phyloP scores from a whole-genome alignment of 1,140 invertebrate genomes.

The Pantala flavescens region DNA sequence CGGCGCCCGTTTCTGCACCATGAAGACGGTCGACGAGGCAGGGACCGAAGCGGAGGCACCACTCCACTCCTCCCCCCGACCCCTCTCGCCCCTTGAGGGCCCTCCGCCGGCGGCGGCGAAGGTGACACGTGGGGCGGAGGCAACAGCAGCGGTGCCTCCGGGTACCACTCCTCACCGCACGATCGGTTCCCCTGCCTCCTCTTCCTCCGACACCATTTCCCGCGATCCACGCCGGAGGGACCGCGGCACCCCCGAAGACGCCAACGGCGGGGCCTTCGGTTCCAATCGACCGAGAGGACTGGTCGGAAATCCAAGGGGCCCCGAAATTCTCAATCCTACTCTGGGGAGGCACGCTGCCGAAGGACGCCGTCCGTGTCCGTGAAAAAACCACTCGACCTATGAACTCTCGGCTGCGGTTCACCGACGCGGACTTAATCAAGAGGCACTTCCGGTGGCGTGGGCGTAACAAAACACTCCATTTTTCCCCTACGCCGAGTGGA shows the following conservation, averaged over 20 bases:
- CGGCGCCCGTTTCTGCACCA: conserved; percentile 12
- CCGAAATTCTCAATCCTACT: too few species aligned
- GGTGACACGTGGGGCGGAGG: background rate
- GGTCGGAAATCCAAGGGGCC: too few species aligned
- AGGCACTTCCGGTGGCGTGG: too few species aligned
- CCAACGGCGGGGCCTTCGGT: too few species aligned
- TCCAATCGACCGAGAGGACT: too few species aligned
- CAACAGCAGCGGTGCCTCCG: background rate
- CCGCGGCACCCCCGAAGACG: background rate
- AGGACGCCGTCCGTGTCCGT: too few species aligned
- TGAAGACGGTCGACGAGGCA: background rate
- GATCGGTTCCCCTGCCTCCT: background rate
- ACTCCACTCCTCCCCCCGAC: background rate
- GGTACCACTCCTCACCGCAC: background rate
- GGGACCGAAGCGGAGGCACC: background rate
- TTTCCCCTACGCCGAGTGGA: too few species aligned
- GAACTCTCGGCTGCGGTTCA: too few species aligned
- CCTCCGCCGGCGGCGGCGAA: background rate
- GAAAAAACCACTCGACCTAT: too few species aligned
- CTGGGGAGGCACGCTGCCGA: too few species aligned
- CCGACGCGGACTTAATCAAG: too few species aligned
- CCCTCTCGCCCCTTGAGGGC: background rate
- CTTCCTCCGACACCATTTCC: conserved; percentile 1
- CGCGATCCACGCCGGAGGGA: background rate
- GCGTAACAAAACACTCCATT: too few species aligned